Evolutionary conservation across 2,888 invertebrate genomes (phyloP).

Genomic region (Chymomyza fuscimana): DNA sequence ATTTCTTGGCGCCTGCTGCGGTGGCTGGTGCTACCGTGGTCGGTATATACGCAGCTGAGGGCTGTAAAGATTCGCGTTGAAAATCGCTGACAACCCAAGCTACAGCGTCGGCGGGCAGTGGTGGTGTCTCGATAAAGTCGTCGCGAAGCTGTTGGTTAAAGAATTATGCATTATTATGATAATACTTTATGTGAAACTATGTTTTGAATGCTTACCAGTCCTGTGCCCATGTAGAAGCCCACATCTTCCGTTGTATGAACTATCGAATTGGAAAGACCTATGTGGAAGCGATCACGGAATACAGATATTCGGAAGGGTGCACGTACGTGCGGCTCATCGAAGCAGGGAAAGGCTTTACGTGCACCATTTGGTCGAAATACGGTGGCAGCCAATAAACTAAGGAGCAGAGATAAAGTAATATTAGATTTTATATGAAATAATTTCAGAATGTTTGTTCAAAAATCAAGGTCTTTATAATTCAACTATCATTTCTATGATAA

Average conservation of each 20-base stretch:
- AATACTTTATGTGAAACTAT: background rate
- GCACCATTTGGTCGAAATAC: conserved; percentile 89
- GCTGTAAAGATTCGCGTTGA: conserved; percentile 78
- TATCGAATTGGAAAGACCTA: conserved; percentile 88
- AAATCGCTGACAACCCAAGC: conserved; percentile 80
- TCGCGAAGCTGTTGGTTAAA: conserved; percentile 82
- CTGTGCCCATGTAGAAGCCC: conserved; percentile 89
- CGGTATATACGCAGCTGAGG: conserved; percentile 77
- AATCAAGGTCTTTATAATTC: no score
- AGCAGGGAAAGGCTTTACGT: conserved; percentile 89
- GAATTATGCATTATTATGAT: background rate
- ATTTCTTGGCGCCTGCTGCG: conserved; percentile 78
- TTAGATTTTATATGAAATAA: background rate
- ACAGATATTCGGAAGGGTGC: conserved; percentile 89
- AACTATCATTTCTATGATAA: no score
- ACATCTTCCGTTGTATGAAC: conserved; percentile 86
- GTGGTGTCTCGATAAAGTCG: conserved; percentile 82
- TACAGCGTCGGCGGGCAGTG: conserved; percentile 79
- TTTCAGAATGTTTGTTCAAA: no score
- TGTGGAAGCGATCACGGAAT: conserved; percentile 88
- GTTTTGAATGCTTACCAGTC: conserved; percentile 82
- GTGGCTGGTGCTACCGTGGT: conserved; percentile 79
- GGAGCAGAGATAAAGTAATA: conserved; percentile 10
- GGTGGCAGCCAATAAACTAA: conserved; percentile 87
- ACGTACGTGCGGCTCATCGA: conserved; percentile 89